Percentiles rank a stretch among this genome's conserved stretches.
Conservation (phyloP, 2,888 invertebrate genomes). For the Ernsta delagoae region DNA sequence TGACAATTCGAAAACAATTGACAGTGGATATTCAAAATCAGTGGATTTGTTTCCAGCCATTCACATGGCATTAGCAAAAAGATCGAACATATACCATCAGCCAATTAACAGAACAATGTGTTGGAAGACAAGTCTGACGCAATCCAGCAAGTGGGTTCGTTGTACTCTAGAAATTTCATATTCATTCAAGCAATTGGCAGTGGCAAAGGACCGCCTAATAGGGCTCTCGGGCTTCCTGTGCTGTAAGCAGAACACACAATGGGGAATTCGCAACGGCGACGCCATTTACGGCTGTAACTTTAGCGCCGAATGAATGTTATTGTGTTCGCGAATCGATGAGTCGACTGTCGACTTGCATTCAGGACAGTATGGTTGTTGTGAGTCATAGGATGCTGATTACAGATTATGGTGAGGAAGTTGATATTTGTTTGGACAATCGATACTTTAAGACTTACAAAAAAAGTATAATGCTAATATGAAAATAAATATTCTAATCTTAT, state of each 20-base stretch:
- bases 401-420: not conserved
- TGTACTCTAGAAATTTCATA: slow-evolving; percentile 42
- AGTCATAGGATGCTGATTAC: slow-evolving; percentile 22
- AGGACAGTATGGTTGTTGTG: slow-evolving; percentile 26
- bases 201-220: slow-evolving; percentile 54
- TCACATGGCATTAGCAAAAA: no score
- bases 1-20: no score
- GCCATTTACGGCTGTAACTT: slow-evolving; percentile 50
- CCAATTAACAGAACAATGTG: slow-evolving; percentile 12
- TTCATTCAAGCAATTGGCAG: slow-evolving; percentile 43
- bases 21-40: no score
- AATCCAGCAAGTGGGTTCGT: slow-evolving; percentile 19
- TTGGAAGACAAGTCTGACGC: slow-evolving; percentile 5
- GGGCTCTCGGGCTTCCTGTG: slow-evolving; percentile 60
- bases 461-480: no score
- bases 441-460: not conserved
- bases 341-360: slow-evolving; percentile 31
- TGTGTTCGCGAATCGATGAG: slow-evolving; percentile 37
- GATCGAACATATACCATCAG: not conserved
- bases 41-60: no score
- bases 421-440: not conserved
- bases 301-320: slow-evolving; percentile 31
- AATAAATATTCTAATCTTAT: no score
- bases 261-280: slow-evolving; percentile 53
- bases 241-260: slow-evolving; percentile 54